Evolutionary conservation across 2,888 invertebrate genomes (phyloP), one percentile per base, ranked within the genome.

Genomic region (Drosophila parthenogenetica): DNA sequence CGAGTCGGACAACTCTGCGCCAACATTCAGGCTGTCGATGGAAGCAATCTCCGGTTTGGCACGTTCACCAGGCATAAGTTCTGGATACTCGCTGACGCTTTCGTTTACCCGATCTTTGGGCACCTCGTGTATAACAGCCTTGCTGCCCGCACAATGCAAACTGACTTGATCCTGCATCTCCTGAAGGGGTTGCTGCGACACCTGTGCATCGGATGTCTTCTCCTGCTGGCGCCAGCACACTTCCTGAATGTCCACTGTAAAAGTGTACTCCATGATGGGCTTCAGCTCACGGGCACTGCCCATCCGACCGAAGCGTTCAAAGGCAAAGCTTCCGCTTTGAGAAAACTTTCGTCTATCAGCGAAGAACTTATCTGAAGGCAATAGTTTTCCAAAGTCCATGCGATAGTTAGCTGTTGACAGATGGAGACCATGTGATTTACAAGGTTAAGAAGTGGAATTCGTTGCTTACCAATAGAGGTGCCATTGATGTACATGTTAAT

Each of bases 401-500:
- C 81, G 82, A 53, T 89, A 87, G 32, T 83, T 87, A 32, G 90
- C 91, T 90, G 35, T 25, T 39, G 5, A 1, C n/a, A 13, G 13
- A 16, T 2, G 5, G 3, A 43, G 0, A 1, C 11, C 5, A 17
- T 3, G 13, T 16, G 1, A 8, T 17, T 0, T 16, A 22, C 3
- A 2, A 11, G 13, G 7, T 43, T 3, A 5, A 7, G 8, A 14
- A 3, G n/a, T 19, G 4, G 10, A 13, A 8, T 19, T 22, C 14
- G 11, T n/a, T 22, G 1, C 81, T 77, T 62, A 90, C 92, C 93
- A 59, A 93, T 77, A 14, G 91, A 81, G 10, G 77, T 77, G 48
- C 91, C 92, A 66, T 91, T 91, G 55, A 89, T 82, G 74, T 92
- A 93, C 40, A 94, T 84, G 59, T 90, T 92, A n/a, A 94, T 84